A percentile compares a stretch with the other conserved stretches of the same genome.
These are phyloP conservation scores for Salmo trutta DNA, from an alignment of 2,797 vertebrate genomes.

Conservation along the genomic window DNA sequence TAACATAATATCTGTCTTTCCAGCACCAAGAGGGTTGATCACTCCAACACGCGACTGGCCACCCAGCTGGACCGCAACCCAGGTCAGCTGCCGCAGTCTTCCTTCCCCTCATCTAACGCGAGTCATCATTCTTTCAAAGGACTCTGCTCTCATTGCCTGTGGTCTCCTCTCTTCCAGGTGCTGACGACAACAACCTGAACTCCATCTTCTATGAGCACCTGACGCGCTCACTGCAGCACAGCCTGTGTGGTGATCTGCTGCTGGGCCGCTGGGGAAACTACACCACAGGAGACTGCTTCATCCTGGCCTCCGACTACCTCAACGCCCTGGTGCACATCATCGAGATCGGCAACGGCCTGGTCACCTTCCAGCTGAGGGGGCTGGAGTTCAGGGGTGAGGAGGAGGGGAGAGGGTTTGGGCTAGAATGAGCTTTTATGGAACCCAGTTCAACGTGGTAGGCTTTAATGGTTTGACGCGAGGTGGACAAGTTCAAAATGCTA, in stretches of 20 bases:
- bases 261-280: conserved; percentile 97
- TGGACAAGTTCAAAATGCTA: neutral
- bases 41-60: conserved; percentile 96
- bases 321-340: conserved; percentile 96
- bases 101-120: neutral
- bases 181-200: conserved; percentile 98
- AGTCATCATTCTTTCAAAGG: neutral
- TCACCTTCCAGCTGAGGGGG: conserved; percentile 97
- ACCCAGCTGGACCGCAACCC: conserved; percentile 98
- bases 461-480: neutral
- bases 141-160: neutral
- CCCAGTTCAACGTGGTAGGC: neutral
- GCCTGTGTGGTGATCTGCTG: conserved; percentile 92
- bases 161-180: conserved; percentile 71
- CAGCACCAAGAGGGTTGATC: conserved; percentile 96
- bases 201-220: conserved; percentile 99
- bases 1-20: neutral
- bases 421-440: neutral
- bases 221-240: conserved; percentile 95
- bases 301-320: conserved; percentile 98
- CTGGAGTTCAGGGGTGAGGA: conserved; percentile 94
- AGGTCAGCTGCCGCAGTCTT: conserved; percentile 68
- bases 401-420: neutral
- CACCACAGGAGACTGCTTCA: conserved; percentile 96
- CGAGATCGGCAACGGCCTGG: conserved; percentile 95